Evolutionary conservation across 2,888 invertebrate species (phyloP), one percentile per base, ranked within the genome.

Genomic region (Entomobrya proxima): DNA sequence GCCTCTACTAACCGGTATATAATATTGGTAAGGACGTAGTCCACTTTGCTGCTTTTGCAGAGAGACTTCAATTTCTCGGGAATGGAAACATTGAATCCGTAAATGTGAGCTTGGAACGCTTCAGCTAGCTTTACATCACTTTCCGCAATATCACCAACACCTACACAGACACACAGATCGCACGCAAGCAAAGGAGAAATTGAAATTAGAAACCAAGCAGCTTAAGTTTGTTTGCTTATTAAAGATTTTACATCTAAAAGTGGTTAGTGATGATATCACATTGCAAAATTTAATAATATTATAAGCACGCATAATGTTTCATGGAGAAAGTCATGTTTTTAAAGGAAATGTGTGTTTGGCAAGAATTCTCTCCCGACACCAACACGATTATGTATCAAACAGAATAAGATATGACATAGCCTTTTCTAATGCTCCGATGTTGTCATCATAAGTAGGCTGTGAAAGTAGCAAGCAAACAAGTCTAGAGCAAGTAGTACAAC

Each of bases 1-100:
- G 98, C 96, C 90, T 98, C 98, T 18, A 99, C 94, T 86, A 99
- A 92, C 88, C 96, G 95, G 92, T 99, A 99, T 90, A 99, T 99
- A 35, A 99, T 95, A 92, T 98, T 98, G 92, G 95, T 95, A 58
- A 93, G 92, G 90, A 94, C 94, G 40, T 98, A 92, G 0, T 92
- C 86, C 3, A 98, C 92, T 77, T 92, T 92, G 9, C 91, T 91
- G 86, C 93, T 93, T 0, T 95, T 95, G 5, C 93, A 91, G n/a
- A 91, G 89, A 7, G 92, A 91, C 64, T 92, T 91, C 6, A 94
- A 76, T 75, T 92, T 92, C 18, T 91, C 89, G 6, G 91, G 89
- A 40, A 92, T 91, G 2, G 93, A 93, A 37, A 97, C 95, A 92
- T 98, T 97, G 93, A 99, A 99, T 2, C 95, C 95, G 92, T 97